phyloP scores from a whole-genome alignment of 2,797 vertebrate genomes.

The Chlorospingus semifuscus region DNA sequence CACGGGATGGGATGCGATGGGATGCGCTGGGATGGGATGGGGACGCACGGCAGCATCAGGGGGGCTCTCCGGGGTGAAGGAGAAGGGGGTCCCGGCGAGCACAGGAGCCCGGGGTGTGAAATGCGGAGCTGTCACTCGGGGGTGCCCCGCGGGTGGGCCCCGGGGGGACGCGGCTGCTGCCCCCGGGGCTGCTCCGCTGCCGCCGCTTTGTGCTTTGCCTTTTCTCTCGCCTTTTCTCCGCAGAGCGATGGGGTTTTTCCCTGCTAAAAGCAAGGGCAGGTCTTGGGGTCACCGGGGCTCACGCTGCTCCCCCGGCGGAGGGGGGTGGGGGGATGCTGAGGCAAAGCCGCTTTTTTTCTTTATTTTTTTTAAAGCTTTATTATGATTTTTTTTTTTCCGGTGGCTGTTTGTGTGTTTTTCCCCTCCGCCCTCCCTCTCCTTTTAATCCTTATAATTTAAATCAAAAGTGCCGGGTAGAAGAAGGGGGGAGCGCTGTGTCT shows the following conservation, averaged over 20 bases:
- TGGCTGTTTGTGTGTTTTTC: background rate
- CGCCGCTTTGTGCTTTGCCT: conserved; percentile 22
- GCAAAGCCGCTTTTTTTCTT: background rate
- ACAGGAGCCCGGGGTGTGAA: background rate
- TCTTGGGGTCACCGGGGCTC: conserved; percentile 21
- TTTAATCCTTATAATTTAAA: conserved; percentile 55
- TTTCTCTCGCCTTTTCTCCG: background rate
- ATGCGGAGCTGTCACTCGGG: conserved; percentile 10
- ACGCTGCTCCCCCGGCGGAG: background rate
- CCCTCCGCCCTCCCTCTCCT: background rate
- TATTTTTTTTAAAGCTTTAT: background rate
- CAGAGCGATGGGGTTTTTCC: background rate
- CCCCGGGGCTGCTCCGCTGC: background rate
- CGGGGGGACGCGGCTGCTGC: background rate
- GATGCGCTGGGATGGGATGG: background rate
- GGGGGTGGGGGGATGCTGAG: background rate
- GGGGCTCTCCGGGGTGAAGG: background rate
- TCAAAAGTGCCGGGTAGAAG: conserved; percentile 20
- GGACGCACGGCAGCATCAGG: background rate
- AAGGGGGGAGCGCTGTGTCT: background rate
- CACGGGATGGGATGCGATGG: background rate
- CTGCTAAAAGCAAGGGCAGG: conserved; percentile 1
- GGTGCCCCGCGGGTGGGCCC: background rate
- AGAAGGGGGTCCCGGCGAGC: background rate
- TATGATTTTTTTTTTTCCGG: background rate